phyloP scores from a whole-genome alignment of 1,140 invertebrate genomes.

The Magallana angulata region DNA sequence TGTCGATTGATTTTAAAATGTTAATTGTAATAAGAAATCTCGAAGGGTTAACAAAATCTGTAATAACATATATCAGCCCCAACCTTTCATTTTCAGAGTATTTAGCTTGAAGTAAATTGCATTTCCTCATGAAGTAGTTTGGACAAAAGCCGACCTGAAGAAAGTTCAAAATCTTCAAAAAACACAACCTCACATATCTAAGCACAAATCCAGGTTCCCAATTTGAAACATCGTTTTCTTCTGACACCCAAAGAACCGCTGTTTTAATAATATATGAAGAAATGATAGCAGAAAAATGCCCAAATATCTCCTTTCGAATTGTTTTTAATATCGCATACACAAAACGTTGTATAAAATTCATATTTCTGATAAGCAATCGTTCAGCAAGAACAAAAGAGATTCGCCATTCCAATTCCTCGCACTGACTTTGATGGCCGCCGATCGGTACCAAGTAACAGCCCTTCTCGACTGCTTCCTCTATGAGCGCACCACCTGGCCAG shows the following conservation, averaged over 20 bases:
- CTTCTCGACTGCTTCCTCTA: background rate
- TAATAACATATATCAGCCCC: background rate
- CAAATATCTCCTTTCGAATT: background rate
- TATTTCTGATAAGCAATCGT: background rate
- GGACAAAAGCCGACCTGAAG: background rate
- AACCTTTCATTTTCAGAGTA: background rate
- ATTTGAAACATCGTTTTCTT: background rate
- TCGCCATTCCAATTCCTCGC: background rate
- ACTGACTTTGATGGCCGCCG: background rate
- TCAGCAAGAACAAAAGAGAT: conserved; percentile 5
- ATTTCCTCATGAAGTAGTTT: background rate
- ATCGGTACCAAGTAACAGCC: background rate
- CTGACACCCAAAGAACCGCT: background rate
- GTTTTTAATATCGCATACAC: background rate
- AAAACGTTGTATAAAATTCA: background rate
- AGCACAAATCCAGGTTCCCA: background rate
- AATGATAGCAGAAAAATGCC: background rate
- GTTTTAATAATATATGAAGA: background rate
- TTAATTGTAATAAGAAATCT: background rate
- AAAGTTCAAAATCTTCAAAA: background rate
- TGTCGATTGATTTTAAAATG: background rate
- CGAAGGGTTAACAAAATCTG: background rate
- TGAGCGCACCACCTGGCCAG: background rate
- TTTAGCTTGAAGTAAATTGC: background rate
- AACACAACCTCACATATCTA: background rate